Evolutionary conservation across 2,113 vertebrate species (phyloP).

Genomic region (Chaetodon auriga): DNA sequence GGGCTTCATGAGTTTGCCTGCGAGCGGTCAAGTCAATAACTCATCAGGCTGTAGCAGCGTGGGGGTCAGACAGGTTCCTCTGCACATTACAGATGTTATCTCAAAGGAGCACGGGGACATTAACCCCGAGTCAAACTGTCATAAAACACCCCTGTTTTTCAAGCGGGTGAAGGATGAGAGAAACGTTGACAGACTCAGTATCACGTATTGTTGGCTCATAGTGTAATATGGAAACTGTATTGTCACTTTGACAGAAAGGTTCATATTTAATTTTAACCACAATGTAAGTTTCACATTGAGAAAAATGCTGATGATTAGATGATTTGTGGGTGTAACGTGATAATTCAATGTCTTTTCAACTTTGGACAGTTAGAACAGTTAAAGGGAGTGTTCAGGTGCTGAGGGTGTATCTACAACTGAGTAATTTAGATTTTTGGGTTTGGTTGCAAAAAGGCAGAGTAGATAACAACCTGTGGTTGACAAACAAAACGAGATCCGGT

Average conservation of each 20-base stretch:
- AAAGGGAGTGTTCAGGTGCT: constrained; percentile 72
- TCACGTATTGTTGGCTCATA: not conserved
- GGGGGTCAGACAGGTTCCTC: constrained; percentile 58
- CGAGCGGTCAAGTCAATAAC: constrained; percentile 25
- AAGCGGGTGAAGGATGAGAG: constrained; percentile 30
- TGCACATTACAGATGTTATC: constrained; percentile 69
- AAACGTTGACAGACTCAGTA: constrained; percentile 9
- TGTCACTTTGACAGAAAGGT: not conserved
- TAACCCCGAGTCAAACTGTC: constrained; percentile 50
- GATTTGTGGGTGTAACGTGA: constrained; percentile 41
- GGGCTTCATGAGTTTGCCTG: constrained; percentile 1
- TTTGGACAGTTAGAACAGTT: constrained; percentile 80
- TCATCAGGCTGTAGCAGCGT: constrained; percentile 11
- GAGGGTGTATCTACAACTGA: constrained; percentile 80
- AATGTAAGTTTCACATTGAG: not conserved
- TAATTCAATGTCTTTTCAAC: constrained; percentile 24
- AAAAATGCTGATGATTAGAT: constrained; percentile 1
- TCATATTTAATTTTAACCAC: not conserved
- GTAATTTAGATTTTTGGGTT: constrained; percentile 82
- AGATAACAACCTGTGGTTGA: constrained; percentile 74
- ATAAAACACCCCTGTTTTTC: constrained; percentile 55
- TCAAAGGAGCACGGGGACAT: constrained; percentile 50
- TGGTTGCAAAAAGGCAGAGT: constrained; percentile 57
- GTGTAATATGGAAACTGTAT: not conserved
- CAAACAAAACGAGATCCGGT: constrained; percentile 78